A percentile compares a stretch with the other conserved stretches of the same genome.
phyloP scores from a whole-genome alignment of 2,888 invertebrate species.

The Chrysotoxum bicinctum region DNA sequence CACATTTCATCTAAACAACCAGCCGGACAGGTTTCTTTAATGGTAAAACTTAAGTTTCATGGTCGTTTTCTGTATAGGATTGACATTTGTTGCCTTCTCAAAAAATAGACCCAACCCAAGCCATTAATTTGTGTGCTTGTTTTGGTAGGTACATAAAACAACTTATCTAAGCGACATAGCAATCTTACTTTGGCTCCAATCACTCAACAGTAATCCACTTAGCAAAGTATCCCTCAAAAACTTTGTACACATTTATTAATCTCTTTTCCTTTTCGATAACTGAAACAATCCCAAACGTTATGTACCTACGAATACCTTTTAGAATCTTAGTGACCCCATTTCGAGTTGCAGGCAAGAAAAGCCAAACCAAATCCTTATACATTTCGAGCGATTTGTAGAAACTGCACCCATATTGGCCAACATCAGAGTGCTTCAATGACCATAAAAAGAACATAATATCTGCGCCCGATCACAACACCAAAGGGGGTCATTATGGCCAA shows the following conservation, averaged over 20 bases:
- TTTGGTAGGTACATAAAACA: background rate
- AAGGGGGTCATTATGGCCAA: constrained; percentile 69
- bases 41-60: constrained; percentile 54
- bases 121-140: constrained; percentile 52
- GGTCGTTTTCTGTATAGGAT: constrained; percentile 30
- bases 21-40: constrained; percentile 62
- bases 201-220: constrained; percentile 67
- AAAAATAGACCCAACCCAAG: constrained; percentile 41
- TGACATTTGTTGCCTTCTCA: constrained; percentile 26
- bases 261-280: constrained; percentile 55
- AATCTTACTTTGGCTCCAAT: constrained; percentile 52
- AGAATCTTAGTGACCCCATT: constrained; percentile 67
- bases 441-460: constrained; percentile 63
- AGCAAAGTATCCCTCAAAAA: constrained; percentile 53
- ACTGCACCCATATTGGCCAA: constrained; percentile 69
- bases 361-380: constrained; percentile 56
- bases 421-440: constrained; percentile 53
- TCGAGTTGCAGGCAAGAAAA: constrained; percentile 9
- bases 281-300: constrained; percentile 11
- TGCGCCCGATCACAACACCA: constrained; percentile 65
- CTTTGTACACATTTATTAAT: constrained; percentile 45
- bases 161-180: constrained; percentile 33
- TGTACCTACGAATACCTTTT: constrained; percentile 17
- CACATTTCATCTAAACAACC: constrained; percentile 5
- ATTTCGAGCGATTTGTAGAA: constrained; percentile 55